Conservation (phyloP, 2,113 vertebrate species). For the Taxidea taxus region DNA sequence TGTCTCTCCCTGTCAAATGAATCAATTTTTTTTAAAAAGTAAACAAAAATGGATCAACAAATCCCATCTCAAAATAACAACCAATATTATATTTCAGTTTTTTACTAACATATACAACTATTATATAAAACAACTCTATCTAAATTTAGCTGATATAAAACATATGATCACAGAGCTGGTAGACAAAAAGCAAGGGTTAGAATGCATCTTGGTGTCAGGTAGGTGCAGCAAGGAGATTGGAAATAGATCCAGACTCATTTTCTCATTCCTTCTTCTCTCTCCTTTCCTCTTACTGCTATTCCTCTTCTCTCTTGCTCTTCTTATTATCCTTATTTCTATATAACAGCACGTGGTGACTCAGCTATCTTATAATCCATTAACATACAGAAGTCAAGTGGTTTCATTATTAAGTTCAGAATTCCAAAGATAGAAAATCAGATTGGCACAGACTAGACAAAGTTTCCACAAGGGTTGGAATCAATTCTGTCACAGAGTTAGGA, state of each 20-base stretch:
- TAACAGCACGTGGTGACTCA: not conserved
- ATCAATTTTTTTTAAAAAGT: too few relatives aligned
- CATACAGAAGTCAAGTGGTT: not conserved
- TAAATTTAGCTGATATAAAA: not conserved
- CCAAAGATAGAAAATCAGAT: not conserved
- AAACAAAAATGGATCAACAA: not conserved
- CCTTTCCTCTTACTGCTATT: not conserved
- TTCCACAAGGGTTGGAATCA: not conserved
- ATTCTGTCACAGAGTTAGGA: not conserved
- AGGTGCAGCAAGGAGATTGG: fast-evolving
- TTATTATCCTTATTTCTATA: not conserved
- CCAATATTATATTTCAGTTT: not conserved
- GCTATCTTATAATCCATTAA: not conserved
- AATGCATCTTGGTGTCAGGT: not conserved
- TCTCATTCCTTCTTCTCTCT: not conserved
- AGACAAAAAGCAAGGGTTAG: not conserved
- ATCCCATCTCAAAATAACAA: not conserved
- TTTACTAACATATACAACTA: not conserved
- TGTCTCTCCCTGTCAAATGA: too few relatives aligned
- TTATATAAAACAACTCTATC: not conserved
- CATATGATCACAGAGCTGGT: not conserved
- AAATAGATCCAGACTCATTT: not conserved
- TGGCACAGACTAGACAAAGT: not conserved
- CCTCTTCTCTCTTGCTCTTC: not conserved
- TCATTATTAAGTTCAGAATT: not conserved